Evolutionary conservation across 2,888 invertebrate species (phyloP).

Genomic region (Apotomis betuletana): DNA sequence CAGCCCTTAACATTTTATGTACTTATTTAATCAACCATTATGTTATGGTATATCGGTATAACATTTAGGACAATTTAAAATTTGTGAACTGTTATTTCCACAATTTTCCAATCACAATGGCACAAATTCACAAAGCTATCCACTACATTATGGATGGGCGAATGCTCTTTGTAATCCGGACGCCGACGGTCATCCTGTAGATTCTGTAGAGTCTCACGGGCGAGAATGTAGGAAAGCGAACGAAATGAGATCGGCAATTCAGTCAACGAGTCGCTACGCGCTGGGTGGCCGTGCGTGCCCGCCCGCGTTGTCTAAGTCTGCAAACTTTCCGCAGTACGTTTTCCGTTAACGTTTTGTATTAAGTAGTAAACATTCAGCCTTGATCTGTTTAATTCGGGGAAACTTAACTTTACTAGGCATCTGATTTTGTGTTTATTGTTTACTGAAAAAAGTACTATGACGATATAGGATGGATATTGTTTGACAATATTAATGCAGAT

Average conservation of each 20-base stretch:
- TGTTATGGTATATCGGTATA: too few relatives aligned
- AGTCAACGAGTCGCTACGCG: slow-evolving; percentile 34
- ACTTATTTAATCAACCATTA: too few relatives aligned
- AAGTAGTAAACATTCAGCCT: background rate
- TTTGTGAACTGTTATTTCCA: slow-evolving; percentile 14
- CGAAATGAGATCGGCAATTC: slow-evolving; percentile 27
- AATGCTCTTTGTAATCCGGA: slow-evolving; percentile 19
- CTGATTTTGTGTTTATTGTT: background rate
- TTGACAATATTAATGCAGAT: slow-evolving; percentile 47
- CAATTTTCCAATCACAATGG: slow-evolving; percentile 12
- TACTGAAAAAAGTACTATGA: background rate
- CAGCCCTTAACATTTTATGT: too few relatives aligned
- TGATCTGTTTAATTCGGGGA: background rate
- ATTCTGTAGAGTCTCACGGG: background rate
- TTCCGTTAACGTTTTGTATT: background rate
- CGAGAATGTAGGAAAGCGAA: slow-evolving; percentile 9
- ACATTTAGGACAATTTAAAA: background rate
- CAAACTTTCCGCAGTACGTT: slow-evolving; percentile 18
- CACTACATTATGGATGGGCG: slow-evolving; percentile 34
- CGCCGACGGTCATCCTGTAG: slow-evolving; percentile 22
- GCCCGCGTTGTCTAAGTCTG: background rate
- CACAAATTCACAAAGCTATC: slow-evolving; percentile 31
- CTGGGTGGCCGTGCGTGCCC: slow-evolving; percentile 27
- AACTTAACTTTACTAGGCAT: background rate
- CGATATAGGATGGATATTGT: slow-evolving; percentile 13